phyloP scores from a whole-genome alignment of 2,113 vertebrate species.

The Pongo abelii region DNA sequence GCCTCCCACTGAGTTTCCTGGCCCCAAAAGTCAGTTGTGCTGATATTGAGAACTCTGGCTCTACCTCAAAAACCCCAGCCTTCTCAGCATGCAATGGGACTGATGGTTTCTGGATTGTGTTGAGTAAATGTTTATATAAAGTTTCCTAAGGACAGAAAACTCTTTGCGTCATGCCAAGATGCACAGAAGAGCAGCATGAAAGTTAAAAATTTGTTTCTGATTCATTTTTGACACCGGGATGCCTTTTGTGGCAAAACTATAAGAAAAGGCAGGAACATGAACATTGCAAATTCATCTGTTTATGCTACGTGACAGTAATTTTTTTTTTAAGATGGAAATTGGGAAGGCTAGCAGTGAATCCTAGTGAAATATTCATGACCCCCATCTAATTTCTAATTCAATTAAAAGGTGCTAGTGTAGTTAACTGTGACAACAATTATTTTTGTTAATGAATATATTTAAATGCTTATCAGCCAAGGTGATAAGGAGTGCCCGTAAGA shows the following conservation, averaged over 20 bases:
- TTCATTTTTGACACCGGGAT: slow-evolving; percentile 37
- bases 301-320: not conserved
- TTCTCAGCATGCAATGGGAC: not conserved
- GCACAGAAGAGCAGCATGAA: not conserved
- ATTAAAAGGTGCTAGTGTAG: slow-evolving; percentile 80
- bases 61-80: not conserved
- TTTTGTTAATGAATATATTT: slow-evolving; percentile 82
- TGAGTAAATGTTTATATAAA: slow-evolving; percentile 48
- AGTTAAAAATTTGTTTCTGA: slow-evolving; percentile 41
- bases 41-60: not conserved
- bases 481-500: slow-evolving; percentile 69
- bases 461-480: slow-evolving; percentile 78
- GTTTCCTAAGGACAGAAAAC: slow-evolving; percentile 16
- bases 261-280: not conserved
- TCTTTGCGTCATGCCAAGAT: not conserved
- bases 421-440: slow-evolving; percentile 79
- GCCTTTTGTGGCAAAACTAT: slow-evolving; percentile 27
- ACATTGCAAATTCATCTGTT: not conserved
- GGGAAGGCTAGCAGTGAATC: slow-evolving; percentile 51
- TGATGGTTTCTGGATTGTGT: not conserved
- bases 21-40: not conserved
- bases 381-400: slow-evolving; percentile 79
- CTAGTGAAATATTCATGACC: slow-evolving; percentile 79
- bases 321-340: slow-evolving; percentile 56
- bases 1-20: not conserved